Percentiles rank a stretch among this genome's conserved stretches.
Conservation (phyloP, 2,113 vertebrate species). For the pig (Sus scrofa) region T2T-Sscrofa CM000828.6:52721001-52721500, state of each 20-base stretch:
- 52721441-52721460: background rate
- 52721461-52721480: background rate
- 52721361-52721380: constrained; percentile 83
- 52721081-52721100: constrained; percentile 12
- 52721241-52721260: constrained; percentile 97
- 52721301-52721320: constrained; percentile 97
- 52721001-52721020: constrained; percentile 12
- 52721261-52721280: constrained; percentile 96
- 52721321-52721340: constrained; percentile 95
- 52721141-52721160: background rate
- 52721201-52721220: background rate
- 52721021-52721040: background rate
- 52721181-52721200: background rate
- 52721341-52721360: constrained; percentile 95
- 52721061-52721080: constrained; percentile 23
- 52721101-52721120: background rate
- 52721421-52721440: fast-evolving
- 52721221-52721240: constrained; percentile 94
- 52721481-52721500: background rate
- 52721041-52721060: background rate
- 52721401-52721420: constrained; percentile 55
- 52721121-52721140: constrained; percentile 38
- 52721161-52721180: background rate
- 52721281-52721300: constrained; percentile 98
- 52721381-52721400: background rate